Percentiles rank a stretch among this genome's conserved stretches.
These are phyloP conservation scores for Malacosoma neustria DNA, from an alignment of 2,888 invertebrate species.

Conservation along the genomic window DNA sequence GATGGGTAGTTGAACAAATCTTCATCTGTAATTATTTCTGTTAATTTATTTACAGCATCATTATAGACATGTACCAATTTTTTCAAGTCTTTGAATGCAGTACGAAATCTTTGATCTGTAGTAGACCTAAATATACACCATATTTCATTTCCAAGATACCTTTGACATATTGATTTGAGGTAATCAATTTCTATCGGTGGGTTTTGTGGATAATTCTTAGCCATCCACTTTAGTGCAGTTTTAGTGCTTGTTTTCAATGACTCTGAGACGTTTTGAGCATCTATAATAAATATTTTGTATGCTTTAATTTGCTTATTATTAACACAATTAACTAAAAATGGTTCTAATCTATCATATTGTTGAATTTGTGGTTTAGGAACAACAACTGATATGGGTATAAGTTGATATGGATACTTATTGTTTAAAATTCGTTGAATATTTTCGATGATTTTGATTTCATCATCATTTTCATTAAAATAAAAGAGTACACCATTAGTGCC, in stretches of 20 bases:
- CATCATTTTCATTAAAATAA: slow-evolving; percentile 35
- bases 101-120: slow-evolving; percentile 44
- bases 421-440: slow-evolving; percentile 36
- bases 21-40: slow-evolving; percentile 74
- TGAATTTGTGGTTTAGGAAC: slow-evolving; percentile 30
- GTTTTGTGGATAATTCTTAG: slow-evolving; percentile 57
- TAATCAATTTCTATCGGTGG: slow-evolving; percentile 75
- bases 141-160: slow-evolving; percentile 76
- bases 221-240: slow-evolving; percentile 62
- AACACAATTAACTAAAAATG: slow-evolving; percentile 28
- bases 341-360: slow-evolving; percentile 27
- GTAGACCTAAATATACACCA: slow-evolving; percentile 71
- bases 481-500: slow-evolving; percentile 57
- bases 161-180: slow-evolving; percentile 69
- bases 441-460: slow-evolving; percentile 27
- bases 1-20: slow-evolving; percentile 74
- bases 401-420: slow-evolving; percentile 50
- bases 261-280: slow-evolving; percentile 33
- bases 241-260: slow-evolving; percentile 42
- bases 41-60: slow-evolving; percentile 77
- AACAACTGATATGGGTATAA: slow-evolving; percentile 54
- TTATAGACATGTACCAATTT: slow-evolving; percentile 79
- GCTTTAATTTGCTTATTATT: slow-evolving; percentile 41
- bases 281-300: slow-evolving; percentile 45
- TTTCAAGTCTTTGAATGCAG: slow-evolving; percentile 69